These are phyloP conservation scores for Nothocercus julius DNA, from an alignment of 2,113 vertebrate genomes.

Conservation along the genomic window DNA sequence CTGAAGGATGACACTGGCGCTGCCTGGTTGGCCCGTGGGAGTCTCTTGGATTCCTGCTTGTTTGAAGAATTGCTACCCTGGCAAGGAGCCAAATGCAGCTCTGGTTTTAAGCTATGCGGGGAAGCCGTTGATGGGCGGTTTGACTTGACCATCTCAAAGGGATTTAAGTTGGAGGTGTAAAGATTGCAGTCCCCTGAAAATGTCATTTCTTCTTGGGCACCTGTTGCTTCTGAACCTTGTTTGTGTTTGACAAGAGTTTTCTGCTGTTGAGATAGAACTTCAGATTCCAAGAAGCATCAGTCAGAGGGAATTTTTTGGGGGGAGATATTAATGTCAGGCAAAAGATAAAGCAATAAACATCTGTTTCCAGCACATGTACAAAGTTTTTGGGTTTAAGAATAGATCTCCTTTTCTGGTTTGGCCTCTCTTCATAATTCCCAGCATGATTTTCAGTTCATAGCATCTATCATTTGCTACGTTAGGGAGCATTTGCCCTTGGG, in stretches of 20 bases:
- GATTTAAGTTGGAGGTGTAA: neutral
- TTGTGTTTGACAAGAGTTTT: neutral
- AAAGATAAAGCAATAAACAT: neutral
- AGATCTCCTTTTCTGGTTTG: neutral
- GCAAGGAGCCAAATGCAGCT: neutral
- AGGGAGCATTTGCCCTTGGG: neutral
- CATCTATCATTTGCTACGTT: neutral
- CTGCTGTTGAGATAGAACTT: neutral
- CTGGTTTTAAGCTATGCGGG: neutral
- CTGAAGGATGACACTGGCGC: neutral
- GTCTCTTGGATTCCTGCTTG: neutral
- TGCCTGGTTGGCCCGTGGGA: rapidly evolving
- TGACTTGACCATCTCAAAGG: neutral
- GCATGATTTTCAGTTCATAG: neutral
- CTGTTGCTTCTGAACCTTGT: neutral
- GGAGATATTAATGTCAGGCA: neutral
- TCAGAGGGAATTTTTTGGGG: neutral
- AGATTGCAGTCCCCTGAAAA: neutral
- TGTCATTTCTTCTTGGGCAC: neutral
- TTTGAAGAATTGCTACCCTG: neutral
- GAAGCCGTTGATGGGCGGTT: neutral
- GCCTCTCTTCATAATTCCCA: neutral
- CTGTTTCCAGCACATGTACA: neutral
- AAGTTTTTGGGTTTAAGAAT: neutral
- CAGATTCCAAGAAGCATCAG: neutral